Conservation (phyloP, 2,113 vertebrate genomes). For the Chaetodon auriga region DNA sequence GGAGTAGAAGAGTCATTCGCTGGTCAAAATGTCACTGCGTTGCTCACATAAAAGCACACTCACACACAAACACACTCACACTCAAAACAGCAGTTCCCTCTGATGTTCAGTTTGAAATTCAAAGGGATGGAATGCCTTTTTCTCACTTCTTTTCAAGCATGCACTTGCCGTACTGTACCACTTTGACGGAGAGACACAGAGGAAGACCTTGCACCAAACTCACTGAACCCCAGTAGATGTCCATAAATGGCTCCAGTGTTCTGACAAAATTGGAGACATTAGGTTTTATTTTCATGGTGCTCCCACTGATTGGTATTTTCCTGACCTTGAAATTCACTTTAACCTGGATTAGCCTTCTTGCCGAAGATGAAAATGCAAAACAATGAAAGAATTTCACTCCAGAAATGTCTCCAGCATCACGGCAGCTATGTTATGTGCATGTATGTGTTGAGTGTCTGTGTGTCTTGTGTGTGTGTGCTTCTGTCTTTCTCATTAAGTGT, state of each 20-base stretch:
- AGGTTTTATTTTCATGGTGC: neutral
- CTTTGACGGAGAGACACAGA: neutral
- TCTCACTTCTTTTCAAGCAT: conserved; percentile 12
- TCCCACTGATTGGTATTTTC: neutral
- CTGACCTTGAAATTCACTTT: neutral
- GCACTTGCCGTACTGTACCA: neutral
- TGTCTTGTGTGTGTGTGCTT: neutral
- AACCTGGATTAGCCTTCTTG: neutral
- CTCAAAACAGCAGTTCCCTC: conserved; percentile 7
- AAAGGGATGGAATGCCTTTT: conserved; percentile 22
- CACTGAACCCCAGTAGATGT: neutral
- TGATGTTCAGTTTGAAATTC: conserved; percentile 33
- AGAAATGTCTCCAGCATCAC: conserved; percentile 19
- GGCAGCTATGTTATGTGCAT: neutral
- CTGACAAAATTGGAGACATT: neutral
- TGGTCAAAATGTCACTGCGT: conserved; percentile 60
- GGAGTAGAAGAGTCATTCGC: conserved; percentile 9
- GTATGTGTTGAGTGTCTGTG: neutral
- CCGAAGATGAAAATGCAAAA: conserved; percentile 35
- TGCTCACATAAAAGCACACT: conserved; percentile 30
- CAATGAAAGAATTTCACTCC: conserved; percentile 19
- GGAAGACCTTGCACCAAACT: neutral
- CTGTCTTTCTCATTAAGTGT: conserved; percentile 28
- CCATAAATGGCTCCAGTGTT: neutral
- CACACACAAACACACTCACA: too few species aligned